A percentile compares a stretch with the other conserved stretches of the same genome.
Evolutionary conservation across 2,113 vertebrate genomes (phyloP).

Genomic region (Progne subis): DNA sequence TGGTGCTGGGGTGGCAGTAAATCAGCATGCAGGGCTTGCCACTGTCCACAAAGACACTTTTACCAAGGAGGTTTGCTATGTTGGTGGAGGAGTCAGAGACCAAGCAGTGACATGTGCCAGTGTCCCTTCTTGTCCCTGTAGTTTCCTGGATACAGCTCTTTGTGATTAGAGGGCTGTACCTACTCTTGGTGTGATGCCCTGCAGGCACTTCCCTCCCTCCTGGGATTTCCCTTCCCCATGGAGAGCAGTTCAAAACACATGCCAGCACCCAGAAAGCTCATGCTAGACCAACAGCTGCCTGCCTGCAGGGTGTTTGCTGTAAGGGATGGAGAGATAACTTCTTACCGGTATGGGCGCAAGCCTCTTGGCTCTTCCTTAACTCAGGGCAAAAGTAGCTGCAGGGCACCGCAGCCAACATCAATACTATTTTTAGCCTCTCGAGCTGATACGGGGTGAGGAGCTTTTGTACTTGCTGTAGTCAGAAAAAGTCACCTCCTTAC

Average conservation of each 20-base stretch:
- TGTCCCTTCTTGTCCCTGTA: fast-evolving
- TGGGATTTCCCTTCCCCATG: neutral
- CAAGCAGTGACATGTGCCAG: neutral
- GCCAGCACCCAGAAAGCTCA: neutral
- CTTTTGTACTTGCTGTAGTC: neutral
- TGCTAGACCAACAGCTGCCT: neutral
- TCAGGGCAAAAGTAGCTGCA: neutral
- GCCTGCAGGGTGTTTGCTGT: neutral
- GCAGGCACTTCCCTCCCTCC: neutral
- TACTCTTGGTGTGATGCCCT: neutral
- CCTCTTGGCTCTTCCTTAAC: neutral
- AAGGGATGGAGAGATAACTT: neutral
- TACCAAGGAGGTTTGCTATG: neutral
- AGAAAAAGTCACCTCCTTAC: neutral
- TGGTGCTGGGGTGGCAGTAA: neutral
- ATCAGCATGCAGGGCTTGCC: neutral
- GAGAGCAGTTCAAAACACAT: neutral
- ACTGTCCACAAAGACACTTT: neutral
- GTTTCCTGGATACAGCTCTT: neutral
- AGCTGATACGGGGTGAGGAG: neutral
- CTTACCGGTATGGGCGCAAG: neutral
- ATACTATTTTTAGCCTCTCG: neutral
- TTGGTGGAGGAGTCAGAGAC: neutral
- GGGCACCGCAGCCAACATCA: neutral
- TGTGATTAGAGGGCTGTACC: fast-evolving